Evolutionary conservation across 2,797 vertebrate genomes (phyloP), one percentile per base, ranked within the genome.

Genomic region (Cirrhinus mrigala): DNA sequence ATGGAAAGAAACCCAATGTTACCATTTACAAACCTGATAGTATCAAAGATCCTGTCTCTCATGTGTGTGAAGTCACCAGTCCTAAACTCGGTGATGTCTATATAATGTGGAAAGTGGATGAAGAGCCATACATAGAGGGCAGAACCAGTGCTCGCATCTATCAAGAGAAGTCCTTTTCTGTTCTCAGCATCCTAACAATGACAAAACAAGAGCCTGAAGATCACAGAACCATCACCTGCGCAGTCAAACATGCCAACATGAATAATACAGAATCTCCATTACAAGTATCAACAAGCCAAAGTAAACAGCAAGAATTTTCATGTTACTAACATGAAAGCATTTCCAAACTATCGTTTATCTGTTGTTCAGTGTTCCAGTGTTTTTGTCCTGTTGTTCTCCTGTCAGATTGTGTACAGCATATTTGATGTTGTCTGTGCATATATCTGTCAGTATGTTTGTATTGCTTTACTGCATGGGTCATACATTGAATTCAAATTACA

Each of bases 1-100:
- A 33, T 33, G 33, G 33, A 2, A 33, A 33, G 33, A 3, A 33
- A 33, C 33, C 22, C 33, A n/a, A 0, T 44, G 10, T 85, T 66
- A 4, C 1, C 24, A 29, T 81, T 40, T 74, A 80, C 52, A 37
- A 1, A 56, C 16, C 33, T 18, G 20, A 54, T 2, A 0, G 1
- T 0, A n/a, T 3, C 9, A 40, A 2, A 1, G 1, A 7, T 9
- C 0, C 0, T 6, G 5, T 80, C 12, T 80, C 77, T 48, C 68
- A 64, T 29, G 54, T 80, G 58, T 85, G 84, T 85, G 78, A 81
- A 58, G 58, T 85, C 46, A 74, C 10, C 58, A 52, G 44, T 40
- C 4, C 16, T 66, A 58, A 40, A 9, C 69, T 74, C 20, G 77
- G 69, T 1, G 33, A 80, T 74, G 84, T 85, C 9, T 85, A 80